Evolutionary conservation across 1,140 invertebrate genomes (phyloP).

Genomic region (Odontomachus brunneus): DNA sequence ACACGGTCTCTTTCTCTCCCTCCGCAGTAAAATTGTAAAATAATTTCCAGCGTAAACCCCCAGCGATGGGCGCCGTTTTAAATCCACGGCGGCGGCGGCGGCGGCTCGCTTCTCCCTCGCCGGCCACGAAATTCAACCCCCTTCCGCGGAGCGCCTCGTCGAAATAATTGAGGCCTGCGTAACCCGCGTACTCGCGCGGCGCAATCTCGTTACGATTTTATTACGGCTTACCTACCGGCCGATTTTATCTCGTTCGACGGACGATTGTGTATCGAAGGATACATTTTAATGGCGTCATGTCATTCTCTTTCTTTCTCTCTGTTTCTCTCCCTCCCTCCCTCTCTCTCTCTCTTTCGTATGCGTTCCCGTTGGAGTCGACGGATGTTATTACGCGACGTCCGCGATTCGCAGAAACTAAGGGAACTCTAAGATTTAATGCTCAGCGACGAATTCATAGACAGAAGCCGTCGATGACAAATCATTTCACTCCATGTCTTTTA

Average conservation of each 20-base stretch:
- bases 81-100: slow-evolving; percentile 49
- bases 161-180: slow-evolving; percentile 70
- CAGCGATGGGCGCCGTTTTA: slow-evolving; percentile 56
- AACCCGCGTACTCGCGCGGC: slow-evolving; percentile 36
- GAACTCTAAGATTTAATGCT: not conserved
- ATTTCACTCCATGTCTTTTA: not conserved
- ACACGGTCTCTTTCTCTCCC: slow-evolving; percentile 46
- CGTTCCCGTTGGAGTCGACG: slow-evolving; percentile 18
- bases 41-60: slow-evolving; percentile 66
- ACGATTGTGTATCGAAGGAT: slow-evolving; percentile 62
- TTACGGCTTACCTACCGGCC: slow-evolving; percentile 49
- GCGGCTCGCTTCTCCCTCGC: slow-evolving; percentile 16
- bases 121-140: slow-evolving; percentile 7
- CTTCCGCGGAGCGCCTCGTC: slow-evolving; percentile 17
- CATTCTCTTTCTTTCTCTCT: no score
- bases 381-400: slow-evolving; percentile 18
- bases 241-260: slow-evolving; percentile 69
- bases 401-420: not conserved
- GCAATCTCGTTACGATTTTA: slow-evolving; percentile 73
- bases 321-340: no score
- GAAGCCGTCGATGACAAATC: not conserved
- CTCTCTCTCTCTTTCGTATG: no score
- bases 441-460: not conserved
- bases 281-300: slow-evolving; percentile 42
- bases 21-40: slow-evolving; percentile 68